These are phyloP conservation scores for Campoplex capitator DNA, from an alignment of 2,888 invertebrate species.

Conservation along the genomic window DNA sequence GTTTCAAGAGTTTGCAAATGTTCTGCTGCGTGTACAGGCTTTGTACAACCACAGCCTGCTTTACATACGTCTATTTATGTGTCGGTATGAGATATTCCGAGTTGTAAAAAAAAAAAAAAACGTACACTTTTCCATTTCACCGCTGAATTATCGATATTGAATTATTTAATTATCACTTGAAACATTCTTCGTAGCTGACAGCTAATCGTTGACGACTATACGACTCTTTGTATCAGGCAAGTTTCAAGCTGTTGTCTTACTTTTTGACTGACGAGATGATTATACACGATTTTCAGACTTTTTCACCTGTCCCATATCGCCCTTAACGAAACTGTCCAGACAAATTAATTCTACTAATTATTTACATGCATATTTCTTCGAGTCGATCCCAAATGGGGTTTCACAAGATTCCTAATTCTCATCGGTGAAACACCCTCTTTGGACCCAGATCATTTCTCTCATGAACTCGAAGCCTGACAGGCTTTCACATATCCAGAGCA, in stretches of 20 bases:
- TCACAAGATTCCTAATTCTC: no score
- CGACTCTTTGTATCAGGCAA: background rate
- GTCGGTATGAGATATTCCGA: background rate
- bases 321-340: background rate
- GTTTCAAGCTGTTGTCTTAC: background rate
- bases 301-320: background rate
- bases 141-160: background rate
- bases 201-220: background rate
- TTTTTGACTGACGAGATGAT: background rate
- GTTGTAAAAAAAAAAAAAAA: background rate
- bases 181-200: background rate
- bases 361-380: background rate
- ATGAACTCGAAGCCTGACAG: background rate
- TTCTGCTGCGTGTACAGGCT: constrained; percentile 21
- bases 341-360: background rate
- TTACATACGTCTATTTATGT: constrained; percentile 9
- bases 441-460: background rate
- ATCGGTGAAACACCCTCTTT: background rate
- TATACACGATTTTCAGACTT: background rate
- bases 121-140: background rate
- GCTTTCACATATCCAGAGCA: background rate
- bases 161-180: background rate
- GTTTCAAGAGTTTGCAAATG: constrained; percentile 44
- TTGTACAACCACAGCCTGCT: background rate
- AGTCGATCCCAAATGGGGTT: background rate